Evolutionary conservation across 2,888 invertebrate species (phyloP).

Genomic region (Lepidonotus clava): DNA sequence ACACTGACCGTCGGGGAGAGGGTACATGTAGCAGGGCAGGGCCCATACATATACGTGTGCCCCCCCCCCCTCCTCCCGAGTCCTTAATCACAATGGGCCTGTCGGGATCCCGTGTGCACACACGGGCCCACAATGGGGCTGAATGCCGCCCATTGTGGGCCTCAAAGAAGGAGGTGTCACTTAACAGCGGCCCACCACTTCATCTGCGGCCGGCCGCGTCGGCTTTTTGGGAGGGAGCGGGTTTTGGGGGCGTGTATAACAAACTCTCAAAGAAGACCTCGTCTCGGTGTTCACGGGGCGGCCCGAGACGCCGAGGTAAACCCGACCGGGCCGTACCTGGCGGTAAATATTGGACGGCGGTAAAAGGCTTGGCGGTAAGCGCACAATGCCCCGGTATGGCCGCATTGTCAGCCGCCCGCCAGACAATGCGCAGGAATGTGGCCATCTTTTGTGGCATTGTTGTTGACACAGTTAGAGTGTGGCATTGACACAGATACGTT

Average conservation of each 20-base stretch:
- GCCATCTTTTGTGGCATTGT: neutral
- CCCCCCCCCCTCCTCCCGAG: neutral
- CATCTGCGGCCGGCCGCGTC: neutral
- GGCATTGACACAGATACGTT: neutral
- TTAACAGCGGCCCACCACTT: neutral
- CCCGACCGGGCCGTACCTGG: neutral
- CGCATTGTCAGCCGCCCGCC: neutral
- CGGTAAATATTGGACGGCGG: neutral
- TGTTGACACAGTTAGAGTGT: constrained; percentile 45
- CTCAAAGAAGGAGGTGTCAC: constrained; percentile 13
- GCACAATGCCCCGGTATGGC: constrained; percentile 7
- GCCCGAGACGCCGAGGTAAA: neutral
- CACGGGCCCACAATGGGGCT: constrained; percentile 15
- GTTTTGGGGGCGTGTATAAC: neutral
- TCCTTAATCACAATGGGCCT: constrained; percentile 30
- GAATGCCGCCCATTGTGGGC: constrained; percentile 31
- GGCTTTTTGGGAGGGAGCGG: neutral
- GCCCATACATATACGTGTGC: neutral
- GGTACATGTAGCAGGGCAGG: neutral
- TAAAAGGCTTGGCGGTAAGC: neutral
- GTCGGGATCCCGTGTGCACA: constrained; percentile 5
- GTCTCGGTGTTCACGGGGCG: neutral
- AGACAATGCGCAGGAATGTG: constrained; percentile 41
- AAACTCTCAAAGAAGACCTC: neutral
- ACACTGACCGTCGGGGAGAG: neutral